Percentiles rank a stretch among this genome's conserved stretches.
These are phyloP conservation scores for Amphibalanus amphitrite DNA, from an alignment of 1,140 invertebrate species.

Conservation along the genomic window DNA sequence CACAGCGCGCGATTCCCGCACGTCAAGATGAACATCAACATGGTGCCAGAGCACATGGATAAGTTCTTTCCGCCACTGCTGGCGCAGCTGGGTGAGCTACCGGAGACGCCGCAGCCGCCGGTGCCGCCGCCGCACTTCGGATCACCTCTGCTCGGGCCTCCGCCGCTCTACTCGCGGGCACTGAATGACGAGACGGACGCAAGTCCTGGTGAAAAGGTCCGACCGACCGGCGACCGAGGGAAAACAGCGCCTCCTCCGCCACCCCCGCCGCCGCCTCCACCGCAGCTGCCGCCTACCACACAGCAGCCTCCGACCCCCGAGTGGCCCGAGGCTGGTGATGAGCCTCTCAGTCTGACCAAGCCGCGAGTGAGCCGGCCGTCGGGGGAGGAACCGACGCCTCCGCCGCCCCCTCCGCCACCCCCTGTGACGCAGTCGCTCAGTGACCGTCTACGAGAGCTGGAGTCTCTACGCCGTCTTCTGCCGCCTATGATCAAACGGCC, in stretches of 20 bases:
- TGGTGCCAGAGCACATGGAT: conserved; percentile 89
- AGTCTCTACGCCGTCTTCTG: conserved; percentile 2
- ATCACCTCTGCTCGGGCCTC: conserved; percentile 16
- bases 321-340: no score
- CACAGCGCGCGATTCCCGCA: conserved; percentile 87
- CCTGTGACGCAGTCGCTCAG: no score
- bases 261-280: conserved; percentile 25
- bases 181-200: conserved; percentile 8
- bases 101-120: conserved; percentile 24
- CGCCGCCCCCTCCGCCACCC: no score
- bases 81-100: conserved; percentile 53
- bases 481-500: not conserved
- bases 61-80: conserved; percentile 80
- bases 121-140: conserved; percentile 16
- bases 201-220: no score
- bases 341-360: no score
- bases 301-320: no score
- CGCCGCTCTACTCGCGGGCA: conserved; percentile 27
- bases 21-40: conserved; percentile 90
- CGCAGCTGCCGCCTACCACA: no score
- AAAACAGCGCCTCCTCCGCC: conserved; percentile 9
- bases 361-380: no score
- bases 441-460: not conserved
- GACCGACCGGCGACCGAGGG: conserved; percentile 8
- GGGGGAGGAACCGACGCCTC: no score